phyloP scores from a whole-genome alignment of 2,888 invertebrate species.

The Agrotis clavis region DNA sequence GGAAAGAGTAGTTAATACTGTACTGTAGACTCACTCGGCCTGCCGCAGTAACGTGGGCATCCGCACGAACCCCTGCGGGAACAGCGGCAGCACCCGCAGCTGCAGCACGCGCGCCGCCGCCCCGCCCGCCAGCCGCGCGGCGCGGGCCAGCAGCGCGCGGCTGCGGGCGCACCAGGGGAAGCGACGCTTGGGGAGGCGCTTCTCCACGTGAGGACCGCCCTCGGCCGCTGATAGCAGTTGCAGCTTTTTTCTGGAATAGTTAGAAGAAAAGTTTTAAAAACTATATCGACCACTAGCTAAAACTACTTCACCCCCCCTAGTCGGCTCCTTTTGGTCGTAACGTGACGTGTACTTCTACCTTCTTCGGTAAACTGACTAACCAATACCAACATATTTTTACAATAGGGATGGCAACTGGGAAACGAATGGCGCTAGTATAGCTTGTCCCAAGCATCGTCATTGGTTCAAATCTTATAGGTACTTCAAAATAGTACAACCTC shows the following conservation, averaged over 20 bases:
- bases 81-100: slow-evolving; percentile 92
- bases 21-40: slow-evolving; percentile 27
- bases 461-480: too few species aligned
- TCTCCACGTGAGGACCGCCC: slow-evolving; percentile 89
- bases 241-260: slow-evolving; percentile 81
- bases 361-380: too few species aligned
- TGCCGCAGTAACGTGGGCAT: slow-evolving; percentile 75
- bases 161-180: slow-evolving; percentile 93
- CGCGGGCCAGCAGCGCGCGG: slow-evolving; percentile 70
- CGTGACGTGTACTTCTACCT: too few species aligned
- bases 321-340: too few species aligned
- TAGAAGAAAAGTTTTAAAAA: neutral
- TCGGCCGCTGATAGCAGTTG: slow-evolving; percentile 73
- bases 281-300: too few species aligned
- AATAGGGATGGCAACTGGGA: too few species aligned
- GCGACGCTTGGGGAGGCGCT: slow-evolving; percentile 93
- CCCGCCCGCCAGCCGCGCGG: slow-evolving; percentile 64
- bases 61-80: slow-evolving; percentile 93
- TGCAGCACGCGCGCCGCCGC: slow-evolving; percentile 90
- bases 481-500: too few species aligned
- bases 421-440: too few species aligned
- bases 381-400: too few species aligned
- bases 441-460: too few species aligned
- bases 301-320: too few species aligned
- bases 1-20: too few species aligned